Evolutionary conservation across 2,113 vertebrate genomes (phyloP).

Genomic region (Brachypodius melanocephalos): DNA sequence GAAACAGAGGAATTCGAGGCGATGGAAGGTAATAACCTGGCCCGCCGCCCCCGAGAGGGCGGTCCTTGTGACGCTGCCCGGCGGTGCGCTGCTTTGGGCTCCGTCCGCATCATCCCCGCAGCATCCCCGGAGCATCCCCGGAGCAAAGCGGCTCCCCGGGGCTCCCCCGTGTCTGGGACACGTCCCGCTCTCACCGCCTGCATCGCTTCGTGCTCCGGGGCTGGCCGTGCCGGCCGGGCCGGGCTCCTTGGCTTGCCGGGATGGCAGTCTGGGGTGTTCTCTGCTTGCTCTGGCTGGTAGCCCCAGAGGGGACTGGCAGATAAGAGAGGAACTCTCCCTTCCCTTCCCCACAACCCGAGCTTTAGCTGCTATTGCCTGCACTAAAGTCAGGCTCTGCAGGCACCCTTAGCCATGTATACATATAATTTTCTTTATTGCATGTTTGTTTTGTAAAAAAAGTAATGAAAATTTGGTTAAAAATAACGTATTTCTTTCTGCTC

Average conservation of each 20-base stretch:
- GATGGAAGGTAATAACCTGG: not conserved
- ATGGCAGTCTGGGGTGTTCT: too few relatives aligned
- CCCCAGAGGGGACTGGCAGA: not conserved
- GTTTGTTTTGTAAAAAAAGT: not conserved
- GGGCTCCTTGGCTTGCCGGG: not conserved
- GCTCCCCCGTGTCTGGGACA: accelerated
- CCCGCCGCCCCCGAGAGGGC: not conserved
- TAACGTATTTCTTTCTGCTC: not conserved
- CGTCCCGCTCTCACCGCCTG: accelerated
- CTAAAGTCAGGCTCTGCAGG: not conserved
- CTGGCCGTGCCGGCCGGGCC: accelerated
- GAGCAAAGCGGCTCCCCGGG: accelerated
- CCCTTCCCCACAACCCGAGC: too few relatives aligned
- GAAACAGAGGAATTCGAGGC: not conserved
- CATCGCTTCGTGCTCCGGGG: accelerated
- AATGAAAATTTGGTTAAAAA: not conserved
- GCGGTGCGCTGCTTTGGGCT: not conserved
- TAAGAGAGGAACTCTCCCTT: too few relatives aligned
- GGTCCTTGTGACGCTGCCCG: not conserved
- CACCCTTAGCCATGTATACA: accelerated
- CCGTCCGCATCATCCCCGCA: not conserved
- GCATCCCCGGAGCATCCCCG: not conserved
- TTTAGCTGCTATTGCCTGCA: accelerated
- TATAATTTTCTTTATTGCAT: not conserved
- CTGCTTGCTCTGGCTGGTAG: not conserved